Base-by-base conservation (phyloP, 2,797 vertebrate species). In the Adrianichthys oophorus region DNA sequence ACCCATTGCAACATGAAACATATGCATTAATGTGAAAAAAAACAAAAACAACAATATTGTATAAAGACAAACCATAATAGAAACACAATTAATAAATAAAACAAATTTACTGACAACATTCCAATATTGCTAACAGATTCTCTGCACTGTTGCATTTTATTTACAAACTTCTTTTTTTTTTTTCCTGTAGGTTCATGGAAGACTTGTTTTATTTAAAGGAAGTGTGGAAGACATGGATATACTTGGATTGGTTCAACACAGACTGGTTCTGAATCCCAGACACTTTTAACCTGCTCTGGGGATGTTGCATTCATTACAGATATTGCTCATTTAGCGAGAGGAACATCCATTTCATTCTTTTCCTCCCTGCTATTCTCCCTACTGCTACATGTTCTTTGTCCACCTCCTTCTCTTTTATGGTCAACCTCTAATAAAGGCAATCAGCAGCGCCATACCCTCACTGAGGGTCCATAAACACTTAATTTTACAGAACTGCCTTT, bases 381-480 rank as follows among this genome's bases (percentile, higher is more conserved):
- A 66, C 57, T 52, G 68, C 63, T 65, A 56, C 71, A 59, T 65
- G 74, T 78, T 68, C 61, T 74, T 85, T 84, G 80, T 88, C 86
- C 75, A 84, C 62, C 72, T 76, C 75, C 43, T 52, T 56, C 80
- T 86, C 83, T 86, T 86, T 89, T 86, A 82, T 74, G 80, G 81
- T 74, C 79, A 64, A 67, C 71, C 78, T 79, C 78, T 91, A 86
- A 89, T 85, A 76, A 47, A 80, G 83, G 79, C 86, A 87, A 90
- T 90, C 80, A 88, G 78, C 79, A 81, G 78, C 73, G 59, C 66
- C 65, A 51, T 70, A 49, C 65, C 73, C 85, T 86, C 90, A 79
- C 85, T 54, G 61, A 78, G 84, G 89, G 82, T 95, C 92, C 93
- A 95, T 94, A 95, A 95, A 95, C 85, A 84, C 79, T 76, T 82